phyloP scores from a whole-genome alignment of 2,797 vertebrate genomes.

The Anguilla megastoma region DNA sequence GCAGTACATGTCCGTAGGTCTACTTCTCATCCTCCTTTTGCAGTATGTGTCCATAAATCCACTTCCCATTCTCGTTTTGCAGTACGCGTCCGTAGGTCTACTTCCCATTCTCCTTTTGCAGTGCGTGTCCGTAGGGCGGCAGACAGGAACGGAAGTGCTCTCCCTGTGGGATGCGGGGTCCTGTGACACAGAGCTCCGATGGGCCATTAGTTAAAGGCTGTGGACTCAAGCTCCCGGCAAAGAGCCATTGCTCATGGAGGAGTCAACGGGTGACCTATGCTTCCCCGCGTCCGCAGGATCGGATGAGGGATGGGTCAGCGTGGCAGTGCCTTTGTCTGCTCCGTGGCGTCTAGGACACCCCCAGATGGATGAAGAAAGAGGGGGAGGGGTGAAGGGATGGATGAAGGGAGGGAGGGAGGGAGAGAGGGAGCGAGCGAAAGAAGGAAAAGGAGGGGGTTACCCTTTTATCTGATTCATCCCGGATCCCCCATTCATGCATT shows the following conservation, averaged over 20 bases:
- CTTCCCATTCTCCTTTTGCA: no score
- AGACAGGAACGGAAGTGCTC: not conserved
- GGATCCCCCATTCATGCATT: constrained; percentile 29
- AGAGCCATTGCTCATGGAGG: not conserved
- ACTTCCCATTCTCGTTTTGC: no score
- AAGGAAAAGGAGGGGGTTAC: not conserved
- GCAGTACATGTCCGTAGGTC: no score
- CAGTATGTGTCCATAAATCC: no score
- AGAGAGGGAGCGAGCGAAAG: not conserved
- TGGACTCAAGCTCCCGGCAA: not conserved
- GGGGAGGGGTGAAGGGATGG: not conserved
- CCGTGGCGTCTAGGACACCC: constrained; percentile 1
- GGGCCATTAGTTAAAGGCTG: constrained; percentile 16
- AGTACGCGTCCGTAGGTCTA: no score
- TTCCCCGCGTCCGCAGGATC: constrained; percentile 1
- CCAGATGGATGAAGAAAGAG: constrained; percentile 27
- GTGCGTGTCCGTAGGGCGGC: no score
- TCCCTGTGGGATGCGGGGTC: not conserved
- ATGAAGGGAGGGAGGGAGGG: not conserved
- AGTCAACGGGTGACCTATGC: constrained; percentile 20
- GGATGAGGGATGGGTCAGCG: constrained; percentile 18
- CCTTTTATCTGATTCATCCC: constrained; percentile 29
- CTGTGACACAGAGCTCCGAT: not conserved
- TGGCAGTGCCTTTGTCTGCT: constrained; percentile 13
- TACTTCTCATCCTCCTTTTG: no score